Base-by-base conservation (phyloP, 2,888 invertebrate genomes). In the Coenonympha arcania region DNA sequence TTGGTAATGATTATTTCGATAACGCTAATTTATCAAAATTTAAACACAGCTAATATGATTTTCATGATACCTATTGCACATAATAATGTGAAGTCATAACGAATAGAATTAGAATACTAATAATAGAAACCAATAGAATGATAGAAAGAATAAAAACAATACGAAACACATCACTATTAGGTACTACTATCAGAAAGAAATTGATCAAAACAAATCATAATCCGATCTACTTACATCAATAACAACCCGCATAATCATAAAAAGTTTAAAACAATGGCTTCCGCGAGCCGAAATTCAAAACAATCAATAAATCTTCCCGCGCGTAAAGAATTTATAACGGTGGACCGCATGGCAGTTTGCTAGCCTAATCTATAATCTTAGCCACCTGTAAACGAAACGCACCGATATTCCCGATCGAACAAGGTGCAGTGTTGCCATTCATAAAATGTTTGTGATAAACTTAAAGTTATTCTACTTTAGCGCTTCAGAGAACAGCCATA, bases 361-460 rank as follows among this genome's bases (percentile, higher is more conserved):
- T 56, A 57, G 56, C 52, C 58, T 57, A 60, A 64, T 65, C 59
- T 61, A 55, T 63, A 63, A 64, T 64, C 64, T 65, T 49, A 52
- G 54, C 59, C 59, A 65, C 59, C 59, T 60, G 62, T 65, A 63
- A 66, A 63, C 63, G 58, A 59, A 11, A 15, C 16, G 20, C 11
- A 54, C 57, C 58, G 56, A 63, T 68, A 66, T 64, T 67, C 69
- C 63, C 57, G 51, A 61, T 50, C 22, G 13, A 37, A 4, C 13
- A 8, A n/a, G n/a, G n/a, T n/a, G n/a, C n/a, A 39, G 15, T 39
- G 22, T 22, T 22, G 9, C 9, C 39, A 15, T n/a, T 9, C 16
- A 13, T 2, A 3, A 8, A 37, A 37, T 4, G 37, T 11, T 3
- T 22, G 11, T 11, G 1, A 16, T 39, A 28, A 6, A 15, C n/a